Conservation (phyloP, 2,888 invertebrate genomes). For the Cactoblastis cactorum region DNA sequence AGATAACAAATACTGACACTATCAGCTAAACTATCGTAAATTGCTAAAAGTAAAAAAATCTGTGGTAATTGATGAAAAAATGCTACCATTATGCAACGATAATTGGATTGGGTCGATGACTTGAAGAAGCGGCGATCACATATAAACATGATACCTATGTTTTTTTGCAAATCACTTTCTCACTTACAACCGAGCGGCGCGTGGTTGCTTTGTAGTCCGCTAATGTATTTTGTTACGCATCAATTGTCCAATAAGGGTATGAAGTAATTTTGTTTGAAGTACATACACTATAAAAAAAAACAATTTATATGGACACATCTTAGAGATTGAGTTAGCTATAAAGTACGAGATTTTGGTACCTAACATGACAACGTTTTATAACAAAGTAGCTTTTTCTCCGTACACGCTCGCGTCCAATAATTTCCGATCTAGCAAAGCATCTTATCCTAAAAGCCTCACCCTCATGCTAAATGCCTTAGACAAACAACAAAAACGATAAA, state of each 20-base stretch:
- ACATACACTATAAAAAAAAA: too few species aligned
- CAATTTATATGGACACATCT: constrained; percentile 17
- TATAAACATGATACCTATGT: constrained; percentile 28
- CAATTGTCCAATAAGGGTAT: constrained; percentile 31
- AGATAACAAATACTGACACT: constrained; percentile 23
- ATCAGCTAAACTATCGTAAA: constrained; percentile 50
- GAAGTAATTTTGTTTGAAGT: constrained; percentile 21
- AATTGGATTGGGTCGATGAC: constrained; percentile 70
- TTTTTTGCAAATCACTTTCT: constrained; percentile 58
- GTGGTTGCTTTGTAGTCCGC: constrained; percentile 33
- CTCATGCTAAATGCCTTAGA: too few species aligned
- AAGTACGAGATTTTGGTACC: too few species aligned
- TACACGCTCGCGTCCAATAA: too few species aligned
- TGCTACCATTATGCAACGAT: constrained; percentile 61
- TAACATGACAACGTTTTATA: too few species aligned
- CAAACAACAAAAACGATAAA: too few species aligned
- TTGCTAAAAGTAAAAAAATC: constrained; percentile 56
- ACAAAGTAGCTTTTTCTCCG: too few species aligned
- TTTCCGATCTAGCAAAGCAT: too few species aligned
- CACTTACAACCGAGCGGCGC: constrained; percentile 36
- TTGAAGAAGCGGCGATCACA: constrained; percentile 46
- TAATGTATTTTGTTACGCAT: constrained; percentile 49
- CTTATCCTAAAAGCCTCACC: too few species aligned
- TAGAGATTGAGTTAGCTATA: too few species aligned
- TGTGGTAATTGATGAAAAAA: constrained; percentile 48